A percentile compares a stretch with the other conserved stretches of the same genome.
Evolutionary conservation across 1,140 invertebrate species (phyloP).

Genomic region (Arctopsyche grandis): DNA sequence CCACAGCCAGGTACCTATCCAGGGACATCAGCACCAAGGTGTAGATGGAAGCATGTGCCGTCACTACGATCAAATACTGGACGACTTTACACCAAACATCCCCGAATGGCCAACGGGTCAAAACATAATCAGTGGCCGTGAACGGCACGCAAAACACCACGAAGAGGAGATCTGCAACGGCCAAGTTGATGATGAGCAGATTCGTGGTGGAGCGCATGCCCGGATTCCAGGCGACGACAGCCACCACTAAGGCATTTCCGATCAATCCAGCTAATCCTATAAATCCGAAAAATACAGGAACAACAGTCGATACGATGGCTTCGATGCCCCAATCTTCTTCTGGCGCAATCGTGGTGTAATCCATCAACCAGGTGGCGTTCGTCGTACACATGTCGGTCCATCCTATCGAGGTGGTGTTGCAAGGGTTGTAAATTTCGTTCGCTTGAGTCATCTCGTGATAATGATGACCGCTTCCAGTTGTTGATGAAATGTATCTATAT

Average conservation of each 20-base stretch:
- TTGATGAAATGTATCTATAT: background rate
- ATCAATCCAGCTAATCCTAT: conserved; percentile 88
- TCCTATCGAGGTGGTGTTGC: background rate
- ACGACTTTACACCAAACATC: conserved; percentile 90
- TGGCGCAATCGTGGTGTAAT: conserved; percentile 55
- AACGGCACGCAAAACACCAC: conserved; percentile 96
- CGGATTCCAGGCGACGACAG: conserved; percentile 86
- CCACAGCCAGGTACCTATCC: conserved; percentile 94
- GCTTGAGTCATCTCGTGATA: conserved; percentile 7
- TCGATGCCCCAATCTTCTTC: conserved; percentile 60
- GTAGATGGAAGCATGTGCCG: conserved; percentile 94
- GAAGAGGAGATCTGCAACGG: conserved; percentile 91
- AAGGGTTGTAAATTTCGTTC: background rate
- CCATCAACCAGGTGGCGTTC: conserved; percentile 40
- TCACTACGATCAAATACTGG: conserved; percentile 81
- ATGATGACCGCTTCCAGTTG: background rate
- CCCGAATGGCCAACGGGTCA: conserved; percentile 91
- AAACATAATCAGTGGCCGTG: conserved; percentile 87
- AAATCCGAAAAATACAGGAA: conserved; percentile 87
- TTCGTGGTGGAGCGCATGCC: conserved; percentile 95
- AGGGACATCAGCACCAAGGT: conserved; percentile 96
- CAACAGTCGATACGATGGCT: conserved; percentile 74
- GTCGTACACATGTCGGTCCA: conserved; percentile 34
- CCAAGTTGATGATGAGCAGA: conserved; percentile 88
- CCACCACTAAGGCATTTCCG: conserved; percentile 88